Percentiles rank a stretch among this genome's conserved stretches.
Evolutionary conservation across 2,888 invertebrate species (phyloP).

Genomic region (Xestia c-nigrum): DNA sequence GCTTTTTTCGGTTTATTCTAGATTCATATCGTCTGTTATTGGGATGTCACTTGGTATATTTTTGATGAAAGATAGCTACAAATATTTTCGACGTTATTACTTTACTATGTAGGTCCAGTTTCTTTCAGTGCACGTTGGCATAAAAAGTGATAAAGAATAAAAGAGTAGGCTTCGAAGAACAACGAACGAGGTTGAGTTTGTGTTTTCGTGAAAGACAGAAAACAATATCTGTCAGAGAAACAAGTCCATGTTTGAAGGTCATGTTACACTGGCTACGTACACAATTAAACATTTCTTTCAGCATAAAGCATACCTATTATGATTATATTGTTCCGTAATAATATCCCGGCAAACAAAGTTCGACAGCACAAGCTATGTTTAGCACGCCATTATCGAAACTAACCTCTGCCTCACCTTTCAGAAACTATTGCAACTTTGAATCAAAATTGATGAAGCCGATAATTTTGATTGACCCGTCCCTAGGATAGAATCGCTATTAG

Average conservation of each 20-base stretch:
- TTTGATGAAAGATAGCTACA: not conserved
- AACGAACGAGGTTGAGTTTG: not conserved
- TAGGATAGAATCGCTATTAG: not conserved
- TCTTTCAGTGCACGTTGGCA: not conserved
- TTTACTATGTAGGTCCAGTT: not conserved
- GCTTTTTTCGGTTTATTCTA: slow-evolving; percentile 22
- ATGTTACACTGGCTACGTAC: not conserved
- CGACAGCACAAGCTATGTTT: not conserved
- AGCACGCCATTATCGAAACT: slow-evolving; percentile 21
- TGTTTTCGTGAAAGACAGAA: not conserved
- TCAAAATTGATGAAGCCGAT: slow-evolving; percentile 33
- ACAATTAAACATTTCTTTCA: not conserved
- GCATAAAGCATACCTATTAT: not conserved
- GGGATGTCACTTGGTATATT: slow-evolving; percentile 3
- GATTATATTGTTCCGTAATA: not conserved
- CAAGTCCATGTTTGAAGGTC: not conserved
- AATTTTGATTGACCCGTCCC: slow-evolving; percentile 5
- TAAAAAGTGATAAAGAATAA: not conserved
- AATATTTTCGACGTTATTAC: not conserved
- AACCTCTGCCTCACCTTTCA: slow-evolving; percentile 21
- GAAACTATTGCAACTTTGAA: slow-evolving; percentile 32
- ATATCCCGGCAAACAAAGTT: slow-evolving; percentile 5
- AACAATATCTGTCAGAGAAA: not conserved
- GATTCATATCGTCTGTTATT: slow-evolving; percentile 23
- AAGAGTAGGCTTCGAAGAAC: not conserved